Base-by-base conservation (phyloP, 2,113 vertebrate genomes). In the Ascaphus truei region DNA sequence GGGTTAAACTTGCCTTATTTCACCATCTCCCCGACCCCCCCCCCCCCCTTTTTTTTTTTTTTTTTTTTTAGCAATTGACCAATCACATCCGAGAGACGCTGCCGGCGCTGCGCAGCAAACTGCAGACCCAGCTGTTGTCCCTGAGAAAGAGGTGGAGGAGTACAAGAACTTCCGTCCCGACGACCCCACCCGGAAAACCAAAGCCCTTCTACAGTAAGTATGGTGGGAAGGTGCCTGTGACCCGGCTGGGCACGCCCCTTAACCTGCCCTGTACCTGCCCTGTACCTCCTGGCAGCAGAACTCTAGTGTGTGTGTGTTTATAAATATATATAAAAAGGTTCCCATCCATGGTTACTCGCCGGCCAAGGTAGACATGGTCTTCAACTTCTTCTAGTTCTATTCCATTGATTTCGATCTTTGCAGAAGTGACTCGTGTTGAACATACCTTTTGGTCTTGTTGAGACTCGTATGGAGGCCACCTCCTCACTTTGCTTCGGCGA, bases 1-100 rank as follows among this genome's bases (percentile, higher is more conserved):
- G 33, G 33, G 33, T 34, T 34, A 34, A 34, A n/a, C n/a, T 51
- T 51, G n/a, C 18, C 2, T 51, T 20, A 12, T 9, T 20, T 22
- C 12, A 50, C 11, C 31, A 5, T 33, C 5, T 9, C 31, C 9
- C 9, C 9, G 31, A 33, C 31, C 5, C 15, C 2, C 11, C 47
- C 47, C 1, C 13, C 36, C 30, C 7, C 1, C 2, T 68, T 16
- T 57, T 3, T 34, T 51, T 0, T 31, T 0, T n/a, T 60, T 2
- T 59, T 11, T 31, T 0, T 12, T 30, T 57, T 0, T 56, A 99
- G 96, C 96, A 99, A 99, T 72, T 98, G 72, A 99, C 96, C 73
- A 98, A 98, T 81, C 96, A 99, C 87, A 99, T 99, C 68, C 92
- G 97, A 39, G 97, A 98, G 76, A 94, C 96, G 0, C 83, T 99